Percentiles rank a stretch among this genome's conserved stretches.
phyloP scores from a whole-genome alignment of 2,113 vertebrate genomes.

The Ameiurus melas region DNA sequence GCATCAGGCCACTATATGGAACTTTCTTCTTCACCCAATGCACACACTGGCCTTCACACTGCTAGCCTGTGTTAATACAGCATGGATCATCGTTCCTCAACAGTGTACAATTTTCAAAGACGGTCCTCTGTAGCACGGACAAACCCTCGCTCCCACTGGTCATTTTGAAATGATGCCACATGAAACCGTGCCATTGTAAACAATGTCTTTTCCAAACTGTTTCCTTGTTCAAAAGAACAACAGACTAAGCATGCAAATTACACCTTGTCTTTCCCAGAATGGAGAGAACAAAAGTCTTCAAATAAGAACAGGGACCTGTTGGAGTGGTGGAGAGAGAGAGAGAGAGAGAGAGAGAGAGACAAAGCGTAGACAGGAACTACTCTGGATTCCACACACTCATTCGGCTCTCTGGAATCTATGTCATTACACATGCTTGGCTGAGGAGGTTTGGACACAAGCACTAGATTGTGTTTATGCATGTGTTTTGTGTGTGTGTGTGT shows the following conservation, averaged over 20 bases:
- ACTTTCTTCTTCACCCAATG: background rate
- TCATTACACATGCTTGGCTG: constrained; percentile 53
- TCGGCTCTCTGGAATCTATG: constrained; percentile 47
- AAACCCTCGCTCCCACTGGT: background rate
- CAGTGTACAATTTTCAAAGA: background rate
- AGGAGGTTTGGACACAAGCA: constrained; percentile 44
- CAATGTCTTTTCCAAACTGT: constrained; percentile 18
- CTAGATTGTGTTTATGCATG: constrained; percentile 42
- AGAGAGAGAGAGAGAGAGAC: background rate
- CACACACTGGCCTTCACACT: background rate
- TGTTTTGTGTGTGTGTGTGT: too few species aligned
- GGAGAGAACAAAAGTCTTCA: constrained; percentile 23
- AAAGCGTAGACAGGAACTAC: constrained; percentile 35
- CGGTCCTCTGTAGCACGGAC: background rate
- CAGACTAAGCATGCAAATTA: constrained; percentile 27
- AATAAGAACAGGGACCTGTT: constrained; percentile 11
- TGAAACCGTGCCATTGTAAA: constrained; percentile 20
- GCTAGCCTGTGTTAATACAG: background rate
- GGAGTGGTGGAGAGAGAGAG: background rate
- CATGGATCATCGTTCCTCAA: background rate
- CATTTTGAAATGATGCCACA: background rate
- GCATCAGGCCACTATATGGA: background rate
- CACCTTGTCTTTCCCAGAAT: constrained; percentile 13
- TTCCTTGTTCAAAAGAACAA: constrained; percentile 40
- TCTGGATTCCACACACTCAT: constrained; percentile 47